phyloP scores from a whole-genome alignment of 2,797 vertebrate genomes.

The Astyanax mexicanus region DNA sequence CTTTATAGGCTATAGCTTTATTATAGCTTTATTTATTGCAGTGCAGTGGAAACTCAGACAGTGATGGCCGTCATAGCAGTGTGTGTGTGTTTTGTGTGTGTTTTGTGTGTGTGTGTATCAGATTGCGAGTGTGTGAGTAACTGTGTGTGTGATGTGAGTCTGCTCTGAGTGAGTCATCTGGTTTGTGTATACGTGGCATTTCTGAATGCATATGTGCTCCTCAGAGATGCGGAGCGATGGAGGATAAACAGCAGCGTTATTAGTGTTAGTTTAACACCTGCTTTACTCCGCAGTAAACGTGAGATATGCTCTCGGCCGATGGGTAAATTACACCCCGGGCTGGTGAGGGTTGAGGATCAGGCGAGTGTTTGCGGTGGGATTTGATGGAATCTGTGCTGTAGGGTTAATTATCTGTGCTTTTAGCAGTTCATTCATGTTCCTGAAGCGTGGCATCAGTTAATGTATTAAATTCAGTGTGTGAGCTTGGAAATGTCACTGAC shows the following conservation, averaged over 20 bases:
- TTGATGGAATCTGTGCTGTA: no score
- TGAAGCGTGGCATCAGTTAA: not conserved
- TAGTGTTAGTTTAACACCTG: not conserved
- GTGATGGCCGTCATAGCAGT: no score
- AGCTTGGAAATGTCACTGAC: not conserved
- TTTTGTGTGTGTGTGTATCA: constrained; percentile 7
- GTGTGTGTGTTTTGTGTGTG: constrained; percentile 12
- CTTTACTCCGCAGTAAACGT: not conserved
- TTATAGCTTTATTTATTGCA: no score
- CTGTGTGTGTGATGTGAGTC: no score
- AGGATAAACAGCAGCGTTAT: not conserved
- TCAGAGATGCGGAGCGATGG: not conserved
- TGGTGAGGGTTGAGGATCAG: no score
- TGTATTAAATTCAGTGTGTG: not conserved
- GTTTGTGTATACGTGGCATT: constrained; percentile 8
- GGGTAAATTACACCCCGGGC: not conserved
- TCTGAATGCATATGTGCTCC: not conserved
- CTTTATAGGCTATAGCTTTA: no score
- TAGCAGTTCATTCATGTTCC: not conserved
- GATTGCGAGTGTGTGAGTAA: not conserved
- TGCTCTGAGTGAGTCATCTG: not conserved
- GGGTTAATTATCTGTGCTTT: not conserved
- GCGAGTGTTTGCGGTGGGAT: not conserved
- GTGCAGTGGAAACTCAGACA: no score
- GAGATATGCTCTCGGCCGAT: no score